Percentiles rank a stretch among this genome's conserved stretches.
phyloP scores from a whole-genome alignment of 1,140 invertebrate species.

The Anastrepha ludens region DNA sequence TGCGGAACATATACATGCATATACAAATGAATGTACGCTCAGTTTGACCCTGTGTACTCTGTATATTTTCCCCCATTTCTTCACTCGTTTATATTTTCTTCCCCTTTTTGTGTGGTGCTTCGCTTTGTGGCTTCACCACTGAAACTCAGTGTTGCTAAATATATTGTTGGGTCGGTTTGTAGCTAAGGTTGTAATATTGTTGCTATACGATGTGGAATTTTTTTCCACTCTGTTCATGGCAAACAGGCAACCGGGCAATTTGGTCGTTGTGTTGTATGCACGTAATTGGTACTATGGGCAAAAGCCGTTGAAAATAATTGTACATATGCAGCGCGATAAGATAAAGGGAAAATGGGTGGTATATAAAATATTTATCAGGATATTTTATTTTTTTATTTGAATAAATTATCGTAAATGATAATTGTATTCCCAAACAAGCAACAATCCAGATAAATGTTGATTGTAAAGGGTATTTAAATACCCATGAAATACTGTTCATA shows the following conservation, averaged over 20 bases:
- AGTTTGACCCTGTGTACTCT: neutral
- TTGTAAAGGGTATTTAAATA: no score
- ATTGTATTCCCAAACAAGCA: no score
- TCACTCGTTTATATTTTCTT: neutral
- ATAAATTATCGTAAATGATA: no score
- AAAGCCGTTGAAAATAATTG: neutral
- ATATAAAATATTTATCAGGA: neutral
- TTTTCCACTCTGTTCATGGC: slow-evolving; percentile 35
- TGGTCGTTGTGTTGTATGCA: neutral
- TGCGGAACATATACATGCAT: neutral
- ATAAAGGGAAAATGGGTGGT: neutral
- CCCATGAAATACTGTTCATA: no score
- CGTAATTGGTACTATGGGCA: slow-evolving; percentile 35
- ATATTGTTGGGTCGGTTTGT: slow-evolving; percentile 1
- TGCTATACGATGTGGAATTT: neutral
- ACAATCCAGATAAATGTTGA: no score
- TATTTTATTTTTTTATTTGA: no score
- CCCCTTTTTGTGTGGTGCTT: slow-evolving; percentile 41
- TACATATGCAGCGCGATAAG: slow-evolving; percentile 8
- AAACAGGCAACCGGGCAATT: neutral
- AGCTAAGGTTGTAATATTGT: neutral
- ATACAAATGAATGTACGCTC: neutral
- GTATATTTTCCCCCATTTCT: slow-evolving; percentile 31
- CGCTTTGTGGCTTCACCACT: slow-evolving; percentile 11
- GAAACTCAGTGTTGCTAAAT: slow-evolving; percentile 1